These are phyloP conservation scores for Pantherophis guttatus DNA, from an alignment of 2,113 vertebrate genomes.

Conservation along the genomic window DNA sequence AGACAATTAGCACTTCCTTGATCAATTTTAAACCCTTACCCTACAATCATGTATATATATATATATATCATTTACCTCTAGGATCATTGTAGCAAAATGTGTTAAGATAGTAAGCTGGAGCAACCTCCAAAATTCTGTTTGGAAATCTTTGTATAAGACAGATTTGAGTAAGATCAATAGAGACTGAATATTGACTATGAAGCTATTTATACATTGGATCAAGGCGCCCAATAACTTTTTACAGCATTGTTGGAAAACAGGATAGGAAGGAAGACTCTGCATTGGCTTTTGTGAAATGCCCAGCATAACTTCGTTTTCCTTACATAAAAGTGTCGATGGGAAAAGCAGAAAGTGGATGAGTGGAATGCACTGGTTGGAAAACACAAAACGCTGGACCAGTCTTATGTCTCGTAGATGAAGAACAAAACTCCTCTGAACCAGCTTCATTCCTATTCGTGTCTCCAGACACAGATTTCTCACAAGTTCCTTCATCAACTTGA, in stretches of 20 bases:
- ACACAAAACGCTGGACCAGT: constrained; percentile 27
- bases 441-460: constrained; percentile 27
- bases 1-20: background rate
- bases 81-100: background rate
- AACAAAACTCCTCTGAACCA: constrained; percentile 39
- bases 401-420: constrained; percentile 46
- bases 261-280: constrained; percentile 65
- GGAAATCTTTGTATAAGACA: background rate
- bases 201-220: background rate
- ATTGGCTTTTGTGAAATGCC: constrained; percentile 62
- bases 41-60: background rate
- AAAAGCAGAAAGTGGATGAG: background rate
- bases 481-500: constrained; percentile 54
- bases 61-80: background rate
- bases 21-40: background rate
- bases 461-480: constrained; percentile 37
- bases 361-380: constrained; percentile 8
- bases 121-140: background rate
- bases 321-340: background rate
- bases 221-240: constrained; percentile 28
- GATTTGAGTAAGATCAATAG: background rate
- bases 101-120: background rate
- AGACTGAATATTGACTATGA: constrained; percentile 14
- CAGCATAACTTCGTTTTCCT: constrained; percentile 23
- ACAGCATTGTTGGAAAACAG: constrained; percentile 61